phyloP scores from a whole-genome alignment of 2,797 vertebrate species.

The Tympanoctomys barrerae region DNA sequence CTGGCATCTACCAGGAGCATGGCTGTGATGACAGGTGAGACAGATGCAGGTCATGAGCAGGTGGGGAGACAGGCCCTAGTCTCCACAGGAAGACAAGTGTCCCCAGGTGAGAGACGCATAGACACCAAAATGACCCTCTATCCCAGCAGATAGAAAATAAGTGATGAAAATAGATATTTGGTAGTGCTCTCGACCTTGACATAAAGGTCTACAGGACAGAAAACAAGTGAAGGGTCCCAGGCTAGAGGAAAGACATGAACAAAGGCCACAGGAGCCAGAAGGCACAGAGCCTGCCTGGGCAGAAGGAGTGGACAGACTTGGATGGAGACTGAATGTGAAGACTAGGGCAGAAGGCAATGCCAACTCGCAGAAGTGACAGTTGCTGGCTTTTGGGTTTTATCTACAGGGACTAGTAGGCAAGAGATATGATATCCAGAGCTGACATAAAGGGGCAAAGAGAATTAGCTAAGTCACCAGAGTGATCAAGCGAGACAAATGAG shows the following conservation, averaged over 20 bases:
- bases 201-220: background rate
- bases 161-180: background rate
- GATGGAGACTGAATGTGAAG: background rate
- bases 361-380: background rate
- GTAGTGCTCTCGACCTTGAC: background rate
- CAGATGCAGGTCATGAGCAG: accelerated
- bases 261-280: background rate
- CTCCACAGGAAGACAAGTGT: background rate
- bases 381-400: background rate
- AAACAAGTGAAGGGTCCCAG: background rate
- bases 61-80: background rate
- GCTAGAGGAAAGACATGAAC: background rate
- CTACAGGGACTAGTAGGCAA: background rate
- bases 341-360: background rate
- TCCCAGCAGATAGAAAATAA: background rate
- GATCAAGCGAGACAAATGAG: background rate
- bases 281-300: background rate
- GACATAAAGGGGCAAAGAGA: background rate
- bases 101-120: background rate
- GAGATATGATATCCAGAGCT: background rate
- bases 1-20: background rate
- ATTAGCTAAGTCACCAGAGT: background rate
- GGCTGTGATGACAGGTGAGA: background rate
- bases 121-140: background rate
- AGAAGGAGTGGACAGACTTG: background rate